Evolutionary conservation across 2,113 vertebrate species (phyloP), one percentile per base, ranked within the genome.

Genomic region (Gallinago jamesoni): DNA sequence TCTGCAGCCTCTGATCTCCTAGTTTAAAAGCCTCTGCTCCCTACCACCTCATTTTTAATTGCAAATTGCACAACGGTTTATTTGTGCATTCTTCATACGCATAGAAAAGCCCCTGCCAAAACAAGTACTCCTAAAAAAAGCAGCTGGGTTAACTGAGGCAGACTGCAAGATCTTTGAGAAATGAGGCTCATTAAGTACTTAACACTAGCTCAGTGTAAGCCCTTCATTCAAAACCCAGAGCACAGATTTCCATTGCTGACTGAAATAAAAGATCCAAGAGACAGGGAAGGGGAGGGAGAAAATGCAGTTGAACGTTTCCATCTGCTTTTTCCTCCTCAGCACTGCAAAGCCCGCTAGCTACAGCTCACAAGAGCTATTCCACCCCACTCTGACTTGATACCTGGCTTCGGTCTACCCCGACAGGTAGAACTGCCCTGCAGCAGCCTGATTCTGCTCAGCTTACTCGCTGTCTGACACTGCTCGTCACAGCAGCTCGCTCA

Each of bases 121-220:
- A 95, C 68, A 94, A 96, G 90, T 60, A 92, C 37, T 94, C 83
- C 93, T 92, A 95, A 91, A 96, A 97, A 97, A 97, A 94, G 82
- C 90, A 91, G 93, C 78, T 86, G 92, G 72, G 89, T 95, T 97
- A 95, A 94, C 94, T 67, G 66, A 96, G 94, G 94, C 90, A 93
- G 79, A 59, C 90, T 94, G 90, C 73, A 91, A 81, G 88, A 86
- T 84, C 90, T 95, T 81, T 77, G 89, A 92, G 85, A 93, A 96
- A 95, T 41, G 88, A 95, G 82, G 83, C 73, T 95, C 90, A 93
- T 94, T 94, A 95, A 96, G 85, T 77, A 94, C 90, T 95, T 91
- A 88, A 95, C 87, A 80, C 85, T 77, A 89, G 76, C 6, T 0
- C 92, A 94, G 83, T 85, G 30, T 70, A 96, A 95, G 83, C 68